Percentiles rank a stretch among this genome's conserved stretches.
Conservation (phyloP, 2,888 invertebrate species). For the Odontomyia ornata region DNA sequence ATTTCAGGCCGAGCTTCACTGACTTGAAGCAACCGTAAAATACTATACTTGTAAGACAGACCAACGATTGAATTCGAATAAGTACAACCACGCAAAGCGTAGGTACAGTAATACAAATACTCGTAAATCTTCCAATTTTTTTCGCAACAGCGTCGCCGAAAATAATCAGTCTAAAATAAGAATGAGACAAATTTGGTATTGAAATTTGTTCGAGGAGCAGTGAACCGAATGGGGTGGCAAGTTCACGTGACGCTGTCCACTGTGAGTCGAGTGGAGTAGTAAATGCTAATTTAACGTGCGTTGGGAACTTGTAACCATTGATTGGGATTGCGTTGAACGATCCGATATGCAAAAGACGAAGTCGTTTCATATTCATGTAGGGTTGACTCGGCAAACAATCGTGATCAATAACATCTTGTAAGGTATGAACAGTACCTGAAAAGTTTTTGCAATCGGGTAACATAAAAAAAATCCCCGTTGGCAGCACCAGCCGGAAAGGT, state of each 20-base stretch:
- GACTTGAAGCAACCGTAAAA: background rate
- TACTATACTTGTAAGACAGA: conserved; percentile 30
- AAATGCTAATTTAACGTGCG: background rate
- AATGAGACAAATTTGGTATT: too few species aligned
- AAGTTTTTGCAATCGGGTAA: too few species aligned
- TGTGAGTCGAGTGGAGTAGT: background rate
- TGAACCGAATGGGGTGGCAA: conserved; percentile 7
- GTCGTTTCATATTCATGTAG: background rate
- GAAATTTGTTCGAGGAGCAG: conserved; percentile 2
- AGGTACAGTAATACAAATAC: background rate
- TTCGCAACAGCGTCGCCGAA: background rate
- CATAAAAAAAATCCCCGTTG: too few species aligned
- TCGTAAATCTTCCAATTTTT: background rate
- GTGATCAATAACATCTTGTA: too few species aligned
- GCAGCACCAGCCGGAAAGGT: too few species aligned
- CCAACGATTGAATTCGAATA: background rate
- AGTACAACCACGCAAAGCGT: background rate
- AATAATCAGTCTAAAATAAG: background rate
- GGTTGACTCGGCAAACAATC: too few species aligned
- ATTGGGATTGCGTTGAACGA: background rate
- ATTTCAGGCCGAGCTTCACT: background rate
- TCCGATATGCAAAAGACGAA: background rate
- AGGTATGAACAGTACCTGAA: too few species aligned
- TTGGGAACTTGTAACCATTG: background rate
- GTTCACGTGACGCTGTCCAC: background rate